Conservation (phyloP, 2,797 vertebrate species). For the Cichlasoma orientale region DNA sequence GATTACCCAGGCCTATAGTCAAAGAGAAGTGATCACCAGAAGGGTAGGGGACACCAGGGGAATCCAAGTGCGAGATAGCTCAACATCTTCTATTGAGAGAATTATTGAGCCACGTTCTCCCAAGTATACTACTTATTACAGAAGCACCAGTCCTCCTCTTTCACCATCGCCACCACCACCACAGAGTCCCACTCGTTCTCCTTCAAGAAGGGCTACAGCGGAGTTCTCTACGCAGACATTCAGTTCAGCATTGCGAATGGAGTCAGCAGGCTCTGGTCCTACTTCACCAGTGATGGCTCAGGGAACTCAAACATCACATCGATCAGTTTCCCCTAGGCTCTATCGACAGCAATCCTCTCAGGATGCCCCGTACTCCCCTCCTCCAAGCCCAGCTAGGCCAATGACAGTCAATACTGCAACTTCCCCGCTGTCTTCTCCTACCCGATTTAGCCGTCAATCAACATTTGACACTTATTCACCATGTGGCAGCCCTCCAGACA, state of each 20-base stretch:
- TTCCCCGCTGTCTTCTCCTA: constrained; percentile 91
- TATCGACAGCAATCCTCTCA: constrained; percentile 91
- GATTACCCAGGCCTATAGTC: constrained; percentile 86
- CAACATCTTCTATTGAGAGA: constrained; percentile 76
- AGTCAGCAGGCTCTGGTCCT: constrained; percentile 63
- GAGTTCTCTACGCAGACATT: constrained; percentile 96
- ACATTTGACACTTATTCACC: constrained; percentile 88
- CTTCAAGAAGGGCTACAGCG: constrained; percentile 83
- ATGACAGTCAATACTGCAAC: constrained; percentile 87
- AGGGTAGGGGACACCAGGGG: constrained; percentile 77
- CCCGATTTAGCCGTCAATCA: constrained; percentile 85
- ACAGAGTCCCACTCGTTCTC: constrained; percentile 86
- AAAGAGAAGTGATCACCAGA: constrained; percentile 81
- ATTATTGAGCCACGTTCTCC: constrained; percentile 75
- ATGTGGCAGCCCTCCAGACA: constrained; percentile 81
- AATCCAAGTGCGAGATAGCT: constrained; percentile 76
- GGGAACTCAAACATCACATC: constrained; percentile 90
- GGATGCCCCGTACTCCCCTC: constrained; percentile 87
- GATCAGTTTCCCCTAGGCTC: constrained; percentile 82
- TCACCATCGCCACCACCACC: constrained; percentile 90
- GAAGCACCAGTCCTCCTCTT: constrained; percentile 90
- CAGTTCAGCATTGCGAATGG: constrained; percentile 75
- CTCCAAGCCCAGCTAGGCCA: constrained; percentile 86
- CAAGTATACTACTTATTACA: constrained; percentile 87
- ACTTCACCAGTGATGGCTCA: constrained; percentile 88